Evolutionary conservation across 2,888 invertebrate genomes (phyloP).

Genomic region (Phyllotreta cruciferae): DNA sequence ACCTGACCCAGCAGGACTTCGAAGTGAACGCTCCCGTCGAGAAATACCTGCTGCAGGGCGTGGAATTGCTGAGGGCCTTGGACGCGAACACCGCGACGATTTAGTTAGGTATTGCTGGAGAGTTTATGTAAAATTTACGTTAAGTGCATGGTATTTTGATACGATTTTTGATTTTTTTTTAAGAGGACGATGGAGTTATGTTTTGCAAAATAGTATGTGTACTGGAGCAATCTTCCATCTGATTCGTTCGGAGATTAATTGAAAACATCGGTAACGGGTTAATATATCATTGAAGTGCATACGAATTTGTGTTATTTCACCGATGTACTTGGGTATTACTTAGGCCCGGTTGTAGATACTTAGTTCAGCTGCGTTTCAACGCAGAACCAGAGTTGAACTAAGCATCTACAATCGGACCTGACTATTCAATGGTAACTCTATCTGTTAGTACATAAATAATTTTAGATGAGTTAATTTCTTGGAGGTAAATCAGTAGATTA

Average conservation of each 20-base stretch:
- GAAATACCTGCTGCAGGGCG: constrained; percentile 60
- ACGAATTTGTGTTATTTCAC: no score
- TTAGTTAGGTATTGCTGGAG: constrained; percentile 48
- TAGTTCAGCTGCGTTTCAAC: no score
- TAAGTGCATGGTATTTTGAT: constrained; percentile 11
- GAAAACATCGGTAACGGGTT: no score
- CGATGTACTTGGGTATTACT: no score
- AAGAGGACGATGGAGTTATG: constrained; percentile 4
- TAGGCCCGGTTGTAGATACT: no score
- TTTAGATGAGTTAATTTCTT: constrained; percentile 10
- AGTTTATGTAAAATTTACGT: no score
- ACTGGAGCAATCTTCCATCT: no score
- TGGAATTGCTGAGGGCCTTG: constrained; percentile 62
- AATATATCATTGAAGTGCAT: no score
- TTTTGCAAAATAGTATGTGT: no score
- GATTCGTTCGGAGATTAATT: neutral
- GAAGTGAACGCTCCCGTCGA: constrained; percentile 65
- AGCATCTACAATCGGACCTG: no score
- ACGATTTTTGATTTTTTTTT: neutral
- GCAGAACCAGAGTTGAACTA: no score
- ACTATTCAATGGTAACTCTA: no score
- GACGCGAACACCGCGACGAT: constrained; percentile 58
- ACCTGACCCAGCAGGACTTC: constrained; percentile 63
- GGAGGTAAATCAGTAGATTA: constrained; percentile 5
- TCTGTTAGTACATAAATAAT: neutral